phyloP scores from a whole-genome alignment of 2,888 invertebrate species.

The Nephrotoma flavescens region DNA sequence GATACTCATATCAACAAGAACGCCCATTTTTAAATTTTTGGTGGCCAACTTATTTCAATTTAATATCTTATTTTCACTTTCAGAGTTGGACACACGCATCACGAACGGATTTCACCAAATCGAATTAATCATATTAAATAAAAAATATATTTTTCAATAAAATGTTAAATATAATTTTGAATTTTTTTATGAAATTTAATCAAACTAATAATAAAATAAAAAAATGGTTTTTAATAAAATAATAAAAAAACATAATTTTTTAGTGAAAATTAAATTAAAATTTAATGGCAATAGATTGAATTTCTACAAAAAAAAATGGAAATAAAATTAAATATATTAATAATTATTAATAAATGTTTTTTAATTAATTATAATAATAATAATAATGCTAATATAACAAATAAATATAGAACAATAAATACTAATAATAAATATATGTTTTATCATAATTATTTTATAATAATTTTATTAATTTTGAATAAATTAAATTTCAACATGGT shows the following conservation, averaged over 20 bases:
- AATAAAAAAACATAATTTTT: not conserved
- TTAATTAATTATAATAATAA: not conserved
- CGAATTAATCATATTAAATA: not conserved
- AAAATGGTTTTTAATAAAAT: not conserved
- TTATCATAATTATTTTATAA: not conserved
- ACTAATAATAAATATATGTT: not conserved
- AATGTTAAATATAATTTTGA: not conserved
- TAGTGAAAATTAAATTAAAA: not conserved
- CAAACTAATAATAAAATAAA: not conserved
- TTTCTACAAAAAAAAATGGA: not conserved
- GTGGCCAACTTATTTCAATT: not conserved
- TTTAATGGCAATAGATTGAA: not conserved
- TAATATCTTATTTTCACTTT: not conserved
- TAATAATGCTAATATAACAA: not conserved
- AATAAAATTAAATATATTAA: not conserved
- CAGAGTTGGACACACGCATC: not conserved
- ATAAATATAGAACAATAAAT: not conserved
- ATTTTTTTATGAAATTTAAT: not conserved
- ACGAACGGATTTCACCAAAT: not conserved
- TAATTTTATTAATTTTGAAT: not conserved
- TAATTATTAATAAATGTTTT: not conserved
- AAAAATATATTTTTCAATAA: not conserved
- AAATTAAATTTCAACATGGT: conserved; percentile 3
- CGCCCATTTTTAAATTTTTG: not conserved
- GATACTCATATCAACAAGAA: not conserved